Conservation (phyloP, 2,113 vertebrate species). For the Aphyosemion australe region DNA sequence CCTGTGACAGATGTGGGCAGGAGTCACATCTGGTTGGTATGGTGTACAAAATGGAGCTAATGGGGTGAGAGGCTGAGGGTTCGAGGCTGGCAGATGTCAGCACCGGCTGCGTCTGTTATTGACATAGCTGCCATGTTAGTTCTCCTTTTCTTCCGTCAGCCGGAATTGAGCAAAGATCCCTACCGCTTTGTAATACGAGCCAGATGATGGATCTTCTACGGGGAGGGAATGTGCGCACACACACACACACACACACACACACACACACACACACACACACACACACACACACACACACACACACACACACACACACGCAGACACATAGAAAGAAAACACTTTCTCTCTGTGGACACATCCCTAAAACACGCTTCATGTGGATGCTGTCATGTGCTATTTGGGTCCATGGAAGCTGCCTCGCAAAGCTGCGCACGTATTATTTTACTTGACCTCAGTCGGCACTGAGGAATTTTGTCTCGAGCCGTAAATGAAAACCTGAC, state of each 20-base stretch:
- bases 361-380: constrained; percentile 23
- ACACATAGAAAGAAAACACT: constrained; percentile 52
- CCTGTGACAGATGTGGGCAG: constrained; percentile 55
- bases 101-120: constrained; percentile 59
- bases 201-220: constrained; percentile 65
- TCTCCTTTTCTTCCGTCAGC: constrained; percentile 68
- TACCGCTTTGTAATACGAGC: constrained; percentile 69
- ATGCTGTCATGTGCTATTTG: constrained; percentile 66
- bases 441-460: constrained; percentile 68
- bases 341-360: constrained; percentile 20
- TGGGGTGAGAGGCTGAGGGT: constrained; percentile 63
- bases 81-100: constrained; percentile 70
- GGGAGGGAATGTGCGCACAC: constrained; percentile 38
- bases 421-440: constrained; percentile 73
- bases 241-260: neutral
- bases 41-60: constrained; percentile 53
- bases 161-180: constrained; percentile 64
- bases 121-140: constrained; percentile 74
- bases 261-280: constrained; percentile 1
- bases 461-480: constrained; percentile 34
- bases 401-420: constrained; percentile 59
- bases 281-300: constrained; percentile 8
- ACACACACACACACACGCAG: neutral
- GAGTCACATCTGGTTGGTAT: constrained; percentile 61
- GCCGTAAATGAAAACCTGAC: constrained; percentile 63